Evolutionary conservation across 2,797 vertebrate species (phyloP).

Genomic region (Bradypodion pumilum): DNA sequence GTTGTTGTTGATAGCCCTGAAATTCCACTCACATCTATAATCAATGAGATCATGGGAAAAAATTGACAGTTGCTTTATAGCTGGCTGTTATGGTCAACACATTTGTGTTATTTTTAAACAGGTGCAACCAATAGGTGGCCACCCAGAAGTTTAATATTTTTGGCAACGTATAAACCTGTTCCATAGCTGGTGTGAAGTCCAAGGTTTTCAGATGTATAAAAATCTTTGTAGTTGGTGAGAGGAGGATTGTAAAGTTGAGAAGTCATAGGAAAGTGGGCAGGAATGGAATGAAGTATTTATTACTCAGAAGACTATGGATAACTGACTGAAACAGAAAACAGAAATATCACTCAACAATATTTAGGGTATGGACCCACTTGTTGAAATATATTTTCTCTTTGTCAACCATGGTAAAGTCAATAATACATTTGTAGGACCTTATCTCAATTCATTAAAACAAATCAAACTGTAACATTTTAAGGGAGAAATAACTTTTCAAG

Average conservation of each 20-base stretch:
- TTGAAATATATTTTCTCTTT: background rate
- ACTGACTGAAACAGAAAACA: background rate
- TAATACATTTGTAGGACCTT: background rate
- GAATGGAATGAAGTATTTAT: background rate
- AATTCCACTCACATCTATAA: background rate
- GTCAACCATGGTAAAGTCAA: background rate
- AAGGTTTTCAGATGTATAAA: background rate
- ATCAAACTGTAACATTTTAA: background rate
- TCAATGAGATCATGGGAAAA: background rate
- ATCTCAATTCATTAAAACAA: background rate
- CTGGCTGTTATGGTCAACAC: background rate
- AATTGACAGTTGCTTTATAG: background rate
- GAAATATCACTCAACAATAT: background rate
- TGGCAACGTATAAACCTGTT: background rate
- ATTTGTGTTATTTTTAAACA: background rate
- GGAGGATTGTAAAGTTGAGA: background rate
- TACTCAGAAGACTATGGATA: background rate
- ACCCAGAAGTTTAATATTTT: background rate
- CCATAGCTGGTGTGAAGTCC: background rate
- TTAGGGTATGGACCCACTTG: background rate
- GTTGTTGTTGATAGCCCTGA: background rate
- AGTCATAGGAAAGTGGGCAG: background rate
- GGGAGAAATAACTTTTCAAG: background rate
- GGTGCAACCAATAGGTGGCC: background rate
- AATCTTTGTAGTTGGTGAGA: background rate